Evolutionary conservation across 2,888 invertebrate species (phyloP).

Genomic region (Agrochola macilenta): DNA sequence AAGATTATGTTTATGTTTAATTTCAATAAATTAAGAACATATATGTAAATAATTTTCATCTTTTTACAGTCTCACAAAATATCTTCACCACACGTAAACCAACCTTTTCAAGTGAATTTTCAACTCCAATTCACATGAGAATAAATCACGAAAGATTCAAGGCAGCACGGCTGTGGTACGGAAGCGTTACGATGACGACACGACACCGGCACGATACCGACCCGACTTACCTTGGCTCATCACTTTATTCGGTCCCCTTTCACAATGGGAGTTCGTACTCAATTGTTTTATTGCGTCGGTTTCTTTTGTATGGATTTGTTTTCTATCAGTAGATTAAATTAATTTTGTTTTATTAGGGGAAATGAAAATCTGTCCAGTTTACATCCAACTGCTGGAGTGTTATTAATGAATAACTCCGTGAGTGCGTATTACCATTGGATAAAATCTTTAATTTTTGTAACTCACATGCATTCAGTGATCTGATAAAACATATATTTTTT

Average conservation of each 20-base stretch:
- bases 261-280: conserved; percentile 9
- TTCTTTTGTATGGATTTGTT: conserved; percentile 24
- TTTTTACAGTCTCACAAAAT: background rate
- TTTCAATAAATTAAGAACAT: background rate
- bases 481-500: background rate
- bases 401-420: background rate
- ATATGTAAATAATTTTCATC: too few species aligned
- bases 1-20: background rate
- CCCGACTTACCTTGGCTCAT: conserved; percentile 26
- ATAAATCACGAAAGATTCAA: conserved; percentile 65
- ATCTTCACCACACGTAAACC: conserved; percentile 23
- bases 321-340: conserved; percentile 16
- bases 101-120: conserved; percentile 60
- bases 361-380: background rate
- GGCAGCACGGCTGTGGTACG: conserved; percentile 25
- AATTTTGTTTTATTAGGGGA: background rate
- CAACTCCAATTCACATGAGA: conserved; percentile 63
- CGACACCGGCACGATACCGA: background rate
- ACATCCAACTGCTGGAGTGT: background rate
- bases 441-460: too few species aligned
- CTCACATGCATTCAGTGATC: background rate
- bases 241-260: conserved; percentile 28
- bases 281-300: conserved; percentile 38
- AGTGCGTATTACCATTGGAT: too few species aligned
- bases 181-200: conserved; percentile 19